Conservation (phyloP, 2,888 invertebrate species). For the Odontothrips loti region DNA sequence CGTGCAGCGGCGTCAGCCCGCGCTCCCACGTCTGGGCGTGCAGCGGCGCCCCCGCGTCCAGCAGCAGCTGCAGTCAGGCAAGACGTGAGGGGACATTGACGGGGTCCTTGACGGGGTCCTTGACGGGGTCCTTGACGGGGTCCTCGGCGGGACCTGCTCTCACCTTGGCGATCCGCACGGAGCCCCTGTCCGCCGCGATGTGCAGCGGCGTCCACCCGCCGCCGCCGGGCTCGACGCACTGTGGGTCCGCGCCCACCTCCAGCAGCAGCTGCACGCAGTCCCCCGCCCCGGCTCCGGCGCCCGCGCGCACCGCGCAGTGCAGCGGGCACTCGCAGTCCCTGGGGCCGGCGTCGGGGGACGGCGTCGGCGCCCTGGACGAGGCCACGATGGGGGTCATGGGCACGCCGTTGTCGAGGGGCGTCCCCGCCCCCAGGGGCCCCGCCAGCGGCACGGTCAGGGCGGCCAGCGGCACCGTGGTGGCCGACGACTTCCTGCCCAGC, state of each 20-base stretch:
- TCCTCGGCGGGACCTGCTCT: not conserved
- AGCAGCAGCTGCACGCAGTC: slow-evolving; percentile 74
- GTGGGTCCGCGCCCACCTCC: slow-evolving; percentile 68
- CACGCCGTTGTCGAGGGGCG: not conserved
- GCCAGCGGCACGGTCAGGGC: slow-evolving; percentile 7
- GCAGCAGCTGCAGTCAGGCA: slow-evolving; percentile 55
- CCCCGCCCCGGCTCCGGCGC: slow-evolving; percentile 73
- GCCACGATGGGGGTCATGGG: slow-evolving; percentile 61
- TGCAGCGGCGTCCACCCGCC: slow-evolving; percentile 73
- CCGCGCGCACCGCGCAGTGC: slow-evolving; percentile 79
- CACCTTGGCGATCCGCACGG: slow-evolving; percentile 49
- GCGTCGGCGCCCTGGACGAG: slow-evolving; percentile 84
- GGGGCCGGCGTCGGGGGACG: slow-evolving; percentile 70
- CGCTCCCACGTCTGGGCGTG: slow-evolving; percentile 68
- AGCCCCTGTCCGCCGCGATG: slow-evolving; percentile 71
- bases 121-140: not conserved
- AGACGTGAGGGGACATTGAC: slow-evolving; percentile 7
- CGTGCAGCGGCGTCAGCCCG: slow-evolving; percentile 73
- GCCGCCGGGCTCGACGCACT: slow-evolving; percentile 63
- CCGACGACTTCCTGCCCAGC: not conserved
- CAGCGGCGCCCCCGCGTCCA: slow-evolving; percentile 67
- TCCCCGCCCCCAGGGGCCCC: not conserved
- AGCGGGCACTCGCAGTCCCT: slow-evolving; percentile 72
- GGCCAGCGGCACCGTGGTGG: not conserved
- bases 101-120: not conserved